These are phyloP conservation scores for Chymomyza caudatula DNA, from an alignment of 2,888 invertebrate genomes.

Conservation along the genomic window DNA sequence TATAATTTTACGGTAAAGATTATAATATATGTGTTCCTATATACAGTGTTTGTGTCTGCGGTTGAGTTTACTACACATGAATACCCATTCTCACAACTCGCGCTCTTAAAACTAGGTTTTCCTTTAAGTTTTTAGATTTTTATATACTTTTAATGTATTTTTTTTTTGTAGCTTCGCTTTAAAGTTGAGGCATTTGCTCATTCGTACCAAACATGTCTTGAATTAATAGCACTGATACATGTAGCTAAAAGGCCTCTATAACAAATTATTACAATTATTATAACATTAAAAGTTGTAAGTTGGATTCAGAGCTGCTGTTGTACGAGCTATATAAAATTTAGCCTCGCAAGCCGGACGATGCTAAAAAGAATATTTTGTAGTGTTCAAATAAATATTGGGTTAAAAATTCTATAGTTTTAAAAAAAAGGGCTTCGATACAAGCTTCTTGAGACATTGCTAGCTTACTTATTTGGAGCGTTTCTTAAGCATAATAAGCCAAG, in stretches of 20 bases:
- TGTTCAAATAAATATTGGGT: background rate
- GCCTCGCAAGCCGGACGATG: background rate
- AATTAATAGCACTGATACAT: constrained; percentile 2
- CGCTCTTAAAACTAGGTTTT: constrained; percentile 20
- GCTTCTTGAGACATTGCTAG: constrained; percentile 36
- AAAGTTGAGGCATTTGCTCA: constrained; percentile 43
- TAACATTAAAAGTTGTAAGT: constrained; percentile 26
- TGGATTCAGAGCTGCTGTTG: background rate
- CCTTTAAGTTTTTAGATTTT: background rate
- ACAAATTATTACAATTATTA: constrained; percentile 61
- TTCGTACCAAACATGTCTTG: background rate
- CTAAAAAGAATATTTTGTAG: background rate
- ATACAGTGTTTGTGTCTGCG: constrained; percentile 33
- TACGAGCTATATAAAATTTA: background rate
- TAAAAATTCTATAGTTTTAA: background rate
- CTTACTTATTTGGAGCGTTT: background rate
- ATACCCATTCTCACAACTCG: constrained; percentile 7
- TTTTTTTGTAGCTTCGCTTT: constrained; percentile 25
- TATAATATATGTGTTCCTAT: constrained; percentile 38
- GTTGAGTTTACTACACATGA: constrained; percentile 42
- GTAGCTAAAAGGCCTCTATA: constrained; percentile 63
- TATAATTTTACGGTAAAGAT: constrained; percentile 18
- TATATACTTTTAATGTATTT: constrained; percentile 6
- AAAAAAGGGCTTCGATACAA: constrained; percentile 1
- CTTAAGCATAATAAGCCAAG: background rate